Conservation (phyloP, 2,888 invertebrate species). For the Drosophila setosimentum region DNA sequence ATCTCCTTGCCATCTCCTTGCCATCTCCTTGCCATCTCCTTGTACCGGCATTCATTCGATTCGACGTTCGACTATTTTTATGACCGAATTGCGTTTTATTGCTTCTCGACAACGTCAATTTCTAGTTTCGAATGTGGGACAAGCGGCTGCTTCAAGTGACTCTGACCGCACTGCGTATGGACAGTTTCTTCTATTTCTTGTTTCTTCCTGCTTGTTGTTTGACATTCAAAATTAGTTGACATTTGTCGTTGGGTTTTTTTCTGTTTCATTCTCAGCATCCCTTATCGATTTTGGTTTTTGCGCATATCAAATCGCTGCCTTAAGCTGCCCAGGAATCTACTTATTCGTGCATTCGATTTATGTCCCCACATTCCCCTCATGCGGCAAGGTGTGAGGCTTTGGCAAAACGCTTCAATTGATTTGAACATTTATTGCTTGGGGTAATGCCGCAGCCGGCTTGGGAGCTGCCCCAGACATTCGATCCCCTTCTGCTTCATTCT, state of each 20-base stretch:
- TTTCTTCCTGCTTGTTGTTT: slow-evolving; percentile 21
- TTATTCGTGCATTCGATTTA: slow-evolving; percentile 58
- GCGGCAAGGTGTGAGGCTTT: slow-evolving; percentile 65
- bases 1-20: slow-evolving; percentile 16
- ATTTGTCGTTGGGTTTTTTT: slow-evolving; percentile 41
- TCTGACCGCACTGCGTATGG: slow-evolving; percentile 47
- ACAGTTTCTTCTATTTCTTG: slow-evolving; percentile 12
- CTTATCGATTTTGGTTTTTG: slow-evolving; percentile 67
- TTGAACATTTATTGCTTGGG: slow-evolving; percentile 81
- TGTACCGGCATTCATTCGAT: slow-evolving; percentile 48
- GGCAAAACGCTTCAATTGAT: slow-evolving; percentile 81
- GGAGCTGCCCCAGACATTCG: slow-evolving; percentile 56
- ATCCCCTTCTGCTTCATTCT: slow-evolving; percentile 1
- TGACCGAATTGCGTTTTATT: slow-evolving; percentile 83
- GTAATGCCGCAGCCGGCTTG: slow-evolving; percentile 60
- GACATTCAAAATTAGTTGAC: slow-evolving; percentile 77
- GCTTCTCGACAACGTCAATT: slow-evolving; percentile 53
- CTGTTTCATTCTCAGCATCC: slow-evolving; percentile 40
- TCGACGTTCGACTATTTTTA: slow-evolving; percentile 77
- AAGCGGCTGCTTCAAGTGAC: slow-evolving; percentile 14
- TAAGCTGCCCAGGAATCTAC: slow-evolving; percentile 62
- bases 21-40: slow-evolving; percentile 5
- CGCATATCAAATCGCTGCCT: slow-evolving; percentile 72
- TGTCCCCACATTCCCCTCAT: slow-evolving; percentile 15
- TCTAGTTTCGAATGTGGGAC: slow-evolving; percentile 49